Evolutionary conservation across 2,797 vertebrate species (phyloP).

Genomic region (Pelobates cultripes): DNA sequence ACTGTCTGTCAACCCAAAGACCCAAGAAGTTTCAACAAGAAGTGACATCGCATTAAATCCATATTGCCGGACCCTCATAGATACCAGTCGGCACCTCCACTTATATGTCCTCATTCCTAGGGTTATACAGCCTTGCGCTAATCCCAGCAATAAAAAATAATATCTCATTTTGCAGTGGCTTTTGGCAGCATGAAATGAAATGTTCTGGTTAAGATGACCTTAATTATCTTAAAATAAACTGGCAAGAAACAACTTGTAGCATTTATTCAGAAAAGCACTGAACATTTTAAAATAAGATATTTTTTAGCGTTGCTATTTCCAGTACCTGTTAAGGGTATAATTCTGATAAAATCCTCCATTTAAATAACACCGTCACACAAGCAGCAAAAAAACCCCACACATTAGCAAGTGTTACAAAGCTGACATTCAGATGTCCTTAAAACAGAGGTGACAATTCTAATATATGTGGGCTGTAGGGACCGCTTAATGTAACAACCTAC

Average conservation of each 20-base stretch:
- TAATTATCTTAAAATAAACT: conserved; percentile 34
- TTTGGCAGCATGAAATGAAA: not conserved
- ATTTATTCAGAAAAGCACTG: not conserved
- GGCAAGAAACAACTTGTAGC: conserved; percentile 6
- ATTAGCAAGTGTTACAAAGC: not conserved
- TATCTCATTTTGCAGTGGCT: not conserved
- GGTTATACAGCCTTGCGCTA: too few species aligned
- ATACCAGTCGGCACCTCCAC: too few species aligned
- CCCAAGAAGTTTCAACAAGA: too few species aligned
- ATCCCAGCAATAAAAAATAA: not conserved
- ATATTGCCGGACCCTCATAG: too few species aligned
- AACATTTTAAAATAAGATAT: not conserved
- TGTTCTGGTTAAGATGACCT: conserved; percentile 38
- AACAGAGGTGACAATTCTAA: not conserved
- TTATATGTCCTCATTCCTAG: too few species aligned
- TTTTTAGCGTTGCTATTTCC: not conserved
- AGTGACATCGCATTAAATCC: too few species aligned
- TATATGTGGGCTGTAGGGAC: not conserved
- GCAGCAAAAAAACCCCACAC: not conserved
- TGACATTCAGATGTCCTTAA: not conserved
- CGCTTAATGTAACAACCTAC: not conserved
- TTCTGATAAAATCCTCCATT: conserved; percentile 3
- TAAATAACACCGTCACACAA: conserved; percentile 10
- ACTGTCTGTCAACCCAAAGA: too few species aligned
- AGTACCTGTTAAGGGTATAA: not conserved